These are phyloP conservation scores for Bombus haemorrhoidalis DNA, from an alignment of 1,140 invertebrate genomes.

Conservation along the genomic window DNA sequence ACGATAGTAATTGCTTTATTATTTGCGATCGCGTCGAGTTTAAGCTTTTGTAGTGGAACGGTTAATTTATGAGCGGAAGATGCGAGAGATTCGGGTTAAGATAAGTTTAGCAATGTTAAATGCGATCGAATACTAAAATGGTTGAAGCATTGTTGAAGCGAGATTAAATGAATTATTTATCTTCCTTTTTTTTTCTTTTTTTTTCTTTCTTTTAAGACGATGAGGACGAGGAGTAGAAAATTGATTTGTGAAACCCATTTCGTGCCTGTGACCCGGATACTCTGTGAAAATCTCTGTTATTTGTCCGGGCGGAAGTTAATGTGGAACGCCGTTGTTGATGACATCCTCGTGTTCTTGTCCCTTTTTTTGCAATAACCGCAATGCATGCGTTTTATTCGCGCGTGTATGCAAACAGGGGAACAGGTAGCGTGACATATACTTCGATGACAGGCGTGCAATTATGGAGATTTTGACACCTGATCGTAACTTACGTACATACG, in stretches of 20 bases:
- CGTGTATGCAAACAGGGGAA: conserved; percentile 14
- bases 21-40: background rate
- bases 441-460: conserved; percentile 3
- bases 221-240: background rate
- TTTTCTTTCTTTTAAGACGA: background rate
- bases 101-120: background rate
- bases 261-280: background rate
- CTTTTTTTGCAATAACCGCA: background rate
- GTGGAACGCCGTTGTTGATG: conserved; percentile 27
- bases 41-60: background rate
- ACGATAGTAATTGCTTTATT: background rate
- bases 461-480: conserved; percentile 34
- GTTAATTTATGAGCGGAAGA: background rate
- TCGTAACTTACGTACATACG: conserved; percentile 1
- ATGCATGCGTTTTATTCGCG: conserved; percentile 11
- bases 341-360: conserved; percentile 9
- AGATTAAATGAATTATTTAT: background rate
- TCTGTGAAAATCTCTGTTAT: conserved; percentile 22
- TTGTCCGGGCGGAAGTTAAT: conserved; percentile 18
- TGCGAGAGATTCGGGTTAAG: background rate
- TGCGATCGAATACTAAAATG: background rate
- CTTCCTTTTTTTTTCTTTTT: no score
- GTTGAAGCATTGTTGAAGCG: background rate
- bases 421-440: background rate
- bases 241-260: background rate